Evolutionary conservation across 2,888 invertebrate species (phyloP).

Genomic region (Metalampra italica): DNA sequence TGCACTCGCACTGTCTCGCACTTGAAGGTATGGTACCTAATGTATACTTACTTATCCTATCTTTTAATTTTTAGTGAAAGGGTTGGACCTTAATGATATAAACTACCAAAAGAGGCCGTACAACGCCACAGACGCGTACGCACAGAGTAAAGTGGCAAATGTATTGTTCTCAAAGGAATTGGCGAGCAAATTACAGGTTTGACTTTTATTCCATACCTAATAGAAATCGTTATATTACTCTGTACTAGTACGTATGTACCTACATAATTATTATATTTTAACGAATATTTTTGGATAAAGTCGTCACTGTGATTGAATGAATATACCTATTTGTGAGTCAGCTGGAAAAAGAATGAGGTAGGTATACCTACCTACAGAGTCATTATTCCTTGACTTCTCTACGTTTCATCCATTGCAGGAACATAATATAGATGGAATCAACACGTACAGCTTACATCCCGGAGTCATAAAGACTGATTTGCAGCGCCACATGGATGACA

Average conservation of each 20-base stretch:
- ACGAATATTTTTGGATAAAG: too few relatives aligned
- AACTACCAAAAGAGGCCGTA: conserved; percentile 84
- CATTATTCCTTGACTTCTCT: too few relatives aligned
- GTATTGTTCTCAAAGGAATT: conserved; percentile 87
- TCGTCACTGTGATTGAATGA: too few relatives aligned
- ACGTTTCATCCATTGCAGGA: conserved; percentile 32
- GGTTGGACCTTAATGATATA: conserved; percentile 83
- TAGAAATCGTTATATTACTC: too few relatives aligned
- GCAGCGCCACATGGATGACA: conserved; percentile 79
- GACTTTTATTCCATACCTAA: neutral
- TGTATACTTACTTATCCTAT: too few relatives aligned
- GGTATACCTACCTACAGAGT: too few relatives aligned
- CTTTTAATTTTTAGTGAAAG: conserved; percentile 39
- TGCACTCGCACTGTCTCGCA: too few relatives aligned
- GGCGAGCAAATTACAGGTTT: conserved; percentile 77
- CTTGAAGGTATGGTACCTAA: too few relatives aligned
- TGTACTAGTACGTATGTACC: too few relatives aligned
- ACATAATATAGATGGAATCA: conserved; percentile 74
- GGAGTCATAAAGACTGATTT: conserved; percentile 87
- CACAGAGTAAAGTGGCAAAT: conserved; percentile 91
- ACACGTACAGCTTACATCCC: conserved; percentile 85
- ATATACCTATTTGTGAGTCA: too few relatives aligned
- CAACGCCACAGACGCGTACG: conserved; percentile 82
- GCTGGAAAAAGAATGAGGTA: too few relatives aligned
- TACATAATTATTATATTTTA: too few relatives aligned